Evolutionary conservation across 2,113 vertebrate species (phyloP).

Genomic region (Acanthisitta chloris): DNA sequence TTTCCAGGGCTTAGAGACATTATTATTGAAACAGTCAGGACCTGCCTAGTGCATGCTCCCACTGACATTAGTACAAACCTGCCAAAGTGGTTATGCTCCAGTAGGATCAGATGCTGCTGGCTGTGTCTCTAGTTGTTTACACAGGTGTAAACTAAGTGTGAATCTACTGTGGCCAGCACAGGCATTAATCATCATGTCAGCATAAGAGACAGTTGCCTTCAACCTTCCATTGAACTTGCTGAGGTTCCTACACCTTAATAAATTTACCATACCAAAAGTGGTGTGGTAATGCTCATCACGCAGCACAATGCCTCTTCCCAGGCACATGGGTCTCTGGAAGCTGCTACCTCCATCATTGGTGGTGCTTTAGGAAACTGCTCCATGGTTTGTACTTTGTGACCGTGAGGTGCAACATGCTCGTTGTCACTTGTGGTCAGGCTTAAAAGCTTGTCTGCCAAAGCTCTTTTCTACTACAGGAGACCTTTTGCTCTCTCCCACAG

Average conservation of each 20-base stretch:
- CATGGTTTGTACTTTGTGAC: fast-evolving
- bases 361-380: background rate
- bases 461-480: background rate
- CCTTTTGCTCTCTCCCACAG: background rate
- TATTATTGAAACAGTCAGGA: background rate
- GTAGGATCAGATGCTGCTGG: background rate
- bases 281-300: fast-evolving
- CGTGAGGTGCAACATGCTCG: fast-evolving
- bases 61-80: background rate
- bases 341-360: background rate
- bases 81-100: background rate
- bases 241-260: background rate
- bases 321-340: fast-evolving
- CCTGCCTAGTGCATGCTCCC: background rate
- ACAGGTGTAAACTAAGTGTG: background rate
- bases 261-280: background rate
- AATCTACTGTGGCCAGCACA: background rate
- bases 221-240: background rate
- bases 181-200: background rate
- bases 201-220: background rate
- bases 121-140: background rate
- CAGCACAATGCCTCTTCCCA: fast-evolving
- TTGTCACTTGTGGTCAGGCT: fast-evolving
- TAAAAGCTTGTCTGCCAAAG: background rate
- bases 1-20: background rate